Evolutionary conservation across 2,797 vertebrate species (phyloP), one percentile per base, ranked within the genome.

Genomic region (Alcedo atthis): DNA sequence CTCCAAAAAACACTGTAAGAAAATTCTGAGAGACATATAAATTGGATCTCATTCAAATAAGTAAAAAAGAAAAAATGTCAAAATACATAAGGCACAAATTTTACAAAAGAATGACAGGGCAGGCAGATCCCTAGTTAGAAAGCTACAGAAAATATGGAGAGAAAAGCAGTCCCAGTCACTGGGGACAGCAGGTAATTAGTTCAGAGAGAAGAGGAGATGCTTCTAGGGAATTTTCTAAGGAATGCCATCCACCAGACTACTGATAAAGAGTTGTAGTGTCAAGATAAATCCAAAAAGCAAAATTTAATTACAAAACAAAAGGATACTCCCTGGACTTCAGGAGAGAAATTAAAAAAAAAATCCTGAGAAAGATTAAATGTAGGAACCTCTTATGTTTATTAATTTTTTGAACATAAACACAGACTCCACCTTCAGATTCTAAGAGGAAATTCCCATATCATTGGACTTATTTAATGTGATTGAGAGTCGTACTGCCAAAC

Each of bases 31-130:
- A 30, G 35, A 93, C 58, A 89, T 4, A 30, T 48, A 90, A 95
- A 94, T 85, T 92, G 58, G 76, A 89, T 75, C 58, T 87, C 84
- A 83, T 87, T 93, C 89, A 92, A 94, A 85, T 54, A 87, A 71
- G 58, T 43, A 5, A 55, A 77, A 91, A 90, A 92, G 49, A 79
- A 92, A 93, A 87, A 92, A 55, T 1, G 26, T 71, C 89, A 93
- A 71, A 64, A 85, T 82, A 77, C 11, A 61, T 71, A 83, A 90
- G 20, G 86, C 54, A 89, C 24, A 94, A 78, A 69, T 85, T 89
- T 85, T 51, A 77, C 2, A 4, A 26, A 92, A 92, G n/a, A 89
- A 89, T 89, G 89, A 87, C 90, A 94, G 64, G 42, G 35, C 69
- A 90, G 54, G 66, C 49, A 90, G 71, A 92, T 85, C 17, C 19